Evolutionary conservation across 2,888 invertebrate genomes (phyloP), one percentile per base, ranked within the genome.

Genomic region (Thymelicus sylvestris): DNA sequence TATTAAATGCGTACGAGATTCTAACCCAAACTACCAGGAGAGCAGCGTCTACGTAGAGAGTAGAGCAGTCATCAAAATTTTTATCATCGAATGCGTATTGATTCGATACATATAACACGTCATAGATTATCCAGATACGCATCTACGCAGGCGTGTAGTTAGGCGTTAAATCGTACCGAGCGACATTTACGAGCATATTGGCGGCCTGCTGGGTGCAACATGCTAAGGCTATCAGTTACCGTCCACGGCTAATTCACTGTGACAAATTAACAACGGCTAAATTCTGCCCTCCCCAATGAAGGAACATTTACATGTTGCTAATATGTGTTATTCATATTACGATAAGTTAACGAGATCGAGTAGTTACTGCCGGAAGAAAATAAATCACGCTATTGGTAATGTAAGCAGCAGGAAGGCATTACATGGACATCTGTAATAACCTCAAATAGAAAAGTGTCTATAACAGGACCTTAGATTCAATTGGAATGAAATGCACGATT

Each of bases 181-280:
- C 82, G 89, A 92, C 90, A 81, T 88, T 92, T 90, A 92, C 89
- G 91, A 91, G 88, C 90, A 88, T 92, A 93, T 92, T 91, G 92
- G 91, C 89, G 88, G 84, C 83, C 82, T 84, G 83, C 88, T 87
- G 91, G 91, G 92, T 90, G 92, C 93, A 90, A 92, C 92, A 91
- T 91, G 92, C 90, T 87, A 90, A 84, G 84, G 87, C 92, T 89
- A 92, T 93, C 91, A 89, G 88, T 92, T 91, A 91, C 90, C 86
- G 85, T 82, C 88, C 88, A 86, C 87, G 86, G 91, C 93, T 92
- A 93, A 93, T 93, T 93, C 92, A 92, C 90, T 88, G 92, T 93
- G 92, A 92, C 93, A 93, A 93, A 93, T 93, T 93, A 93, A 92
- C 92, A 90, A 87, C 87, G 85, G 86, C 89, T 90, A 90, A 92